Percentiles rank a stretch among this genome's conserved stretches.
These are phyloP conservation scores for Podabrus alpinus DNA, from an alignment of 2,888 invertebrate genomes.

Conservation along the genomic window DNA sequence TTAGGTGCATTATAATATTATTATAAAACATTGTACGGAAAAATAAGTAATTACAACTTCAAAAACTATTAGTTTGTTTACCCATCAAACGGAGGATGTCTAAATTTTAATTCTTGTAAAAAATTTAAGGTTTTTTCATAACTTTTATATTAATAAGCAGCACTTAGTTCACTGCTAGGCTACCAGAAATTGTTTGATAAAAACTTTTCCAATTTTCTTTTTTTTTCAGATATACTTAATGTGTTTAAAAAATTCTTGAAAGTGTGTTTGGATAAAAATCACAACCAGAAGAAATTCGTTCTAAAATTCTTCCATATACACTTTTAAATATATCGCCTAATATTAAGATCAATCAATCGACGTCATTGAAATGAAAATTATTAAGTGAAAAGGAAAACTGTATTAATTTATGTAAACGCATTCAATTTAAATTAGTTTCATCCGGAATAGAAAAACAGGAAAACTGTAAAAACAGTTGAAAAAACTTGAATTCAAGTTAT, in stretches of 20 bases:
- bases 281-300: neutral
- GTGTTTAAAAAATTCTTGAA: neutral
- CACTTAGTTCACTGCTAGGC: neutral
- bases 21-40: too few relatives aligned
- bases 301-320: neutral
- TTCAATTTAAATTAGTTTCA: neutral
- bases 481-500: neutral
- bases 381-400: neutral
- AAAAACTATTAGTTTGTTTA: neutral
- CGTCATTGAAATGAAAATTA: neutral
- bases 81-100: neutral
- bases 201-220: neutral
- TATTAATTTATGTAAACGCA: too few relatives aligned
- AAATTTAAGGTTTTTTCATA: neutral
- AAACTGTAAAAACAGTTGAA: neutral
- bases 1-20: too few relatives aligned
- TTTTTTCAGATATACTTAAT: neutral
- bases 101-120: neutral
- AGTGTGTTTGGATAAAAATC: neutral
- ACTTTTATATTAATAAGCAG: neutral
- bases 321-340: too few relatives aligned
- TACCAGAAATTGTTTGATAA: neutral
- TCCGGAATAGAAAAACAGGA: neutral
- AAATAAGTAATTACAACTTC: too few relatives aligned
- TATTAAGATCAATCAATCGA: neutral